Percentiles rank a stretch among this genome's conserved stretches.
Conservation (phyloP, 1,140 invertebrate species). For the Cydia amplana region DNA sequence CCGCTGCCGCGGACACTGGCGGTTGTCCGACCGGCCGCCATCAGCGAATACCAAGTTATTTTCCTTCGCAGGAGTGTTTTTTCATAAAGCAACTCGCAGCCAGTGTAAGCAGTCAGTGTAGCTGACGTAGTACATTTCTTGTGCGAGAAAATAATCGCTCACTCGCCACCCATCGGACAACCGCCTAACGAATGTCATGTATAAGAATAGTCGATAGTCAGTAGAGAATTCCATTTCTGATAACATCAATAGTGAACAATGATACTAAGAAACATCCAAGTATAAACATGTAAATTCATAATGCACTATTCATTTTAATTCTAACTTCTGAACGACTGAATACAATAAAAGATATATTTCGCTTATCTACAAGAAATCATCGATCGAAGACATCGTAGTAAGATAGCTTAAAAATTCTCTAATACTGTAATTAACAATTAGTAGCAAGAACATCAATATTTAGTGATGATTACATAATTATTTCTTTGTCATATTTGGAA, state of each 20-base stretch:
- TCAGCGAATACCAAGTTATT: background rate
- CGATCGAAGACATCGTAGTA: conserved; percentile 62
- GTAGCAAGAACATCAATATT: conserved; percentile 65
- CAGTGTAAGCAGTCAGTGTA: background rate
- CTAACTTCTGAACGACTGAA: conserved; percentile 55
- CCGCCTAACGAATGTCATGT: conserved; percentile 16
- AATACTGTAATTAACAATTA: conserved; percentile 62
- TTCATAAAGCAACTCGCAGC: background rate
- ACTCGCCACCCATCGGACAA: background rate
- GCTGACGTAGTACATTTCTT: background rate
- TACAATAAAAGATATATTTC: conserved; percentile 56
- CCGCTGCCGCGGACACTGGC: background rate
- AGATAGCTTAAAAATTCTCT: conserved; percentile 67
- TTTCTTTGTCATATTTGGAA: conserved; percentile 57
- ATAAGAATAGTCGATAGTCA: conserved; percentile 23
- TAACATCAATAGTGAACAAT: conserved; percentile 64
- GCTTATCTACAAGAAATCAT: conserved; percentile 66
- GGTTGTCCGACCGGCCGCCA: background rate
- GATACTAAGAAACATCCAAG: conserved; percentile 67
- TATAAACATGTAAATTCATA: conserved; percentile 58
- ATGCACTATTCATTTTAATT: conserved; percentile 54
- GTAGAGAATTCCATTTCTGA: conserved; percentile 51
- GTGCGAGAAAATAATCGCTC: background rate
- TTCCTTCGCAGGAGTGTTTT: background rate
- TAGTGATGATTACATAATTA: conserved; percentile 41